Conservation (phyloP, 2,797 vertebrate species). For the Huso huso region DNA sequence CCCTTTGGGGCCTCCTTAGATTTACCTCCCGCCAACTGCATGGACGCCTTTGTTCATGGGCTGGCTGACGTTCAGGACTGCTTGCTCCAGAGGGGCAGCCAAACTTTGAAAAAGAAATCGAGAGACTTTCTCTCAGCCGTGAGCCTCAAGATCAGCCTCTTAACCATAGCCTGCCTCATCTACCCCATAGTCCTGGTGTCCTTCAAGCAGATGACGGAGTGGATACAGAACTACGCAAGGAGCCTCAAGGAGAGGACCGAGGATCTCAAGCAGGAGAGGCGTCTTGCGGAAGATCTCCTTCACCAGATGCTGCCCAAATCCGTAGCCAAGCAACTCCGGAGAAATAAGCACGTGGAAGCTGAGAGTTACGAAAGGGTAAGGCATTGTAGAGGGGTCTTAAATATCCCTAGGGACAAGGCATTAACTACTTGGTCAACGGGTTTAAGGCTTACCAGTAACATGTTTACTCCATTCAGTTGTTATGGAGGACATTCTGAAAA, state of each 20-base stretch:
- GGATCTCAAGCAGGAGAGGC: constrained; percentile 65
- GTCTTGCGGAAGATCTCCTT: constrained; percentile 73
- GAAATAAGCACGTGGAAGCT: constrained; percentile 67
- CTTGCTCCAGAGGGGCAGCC: constrained; percentile 43
- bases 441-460: no score
- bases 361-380: constrained; percentile 80
- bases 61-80: constrained; percentile 52
- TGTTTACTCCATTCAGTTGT: no score
- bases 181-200: constrained; percentile 72
- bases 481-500: no score
- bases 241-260: constrained; percentile 65
- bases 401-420: no score
- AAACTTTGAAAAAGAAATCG: constrained; percentile 51
- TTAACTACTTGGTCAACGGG: no score
- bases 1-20: background rate
- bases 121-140: constrained; percentile 52
- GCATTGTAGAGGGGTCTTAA: background rate
- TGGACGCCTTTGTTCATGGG: constrained; percentile 19
- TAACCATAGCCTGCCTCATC: constrained; percentile 65
- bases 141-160: constrained; percentile 65
- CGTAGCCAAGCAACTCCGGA: constrained; percentile 76
- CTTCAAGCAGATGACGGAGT: constrained; percentile 76
- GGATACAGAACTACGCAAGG: constrained; percentile 71
- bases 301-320: constrained; percentile 86
- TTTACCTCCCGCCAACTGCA: background rate